Conservation (phyloP, 2,113 vertebrate genomes). For the Pangasianodon hypophthalmus region DNA sequence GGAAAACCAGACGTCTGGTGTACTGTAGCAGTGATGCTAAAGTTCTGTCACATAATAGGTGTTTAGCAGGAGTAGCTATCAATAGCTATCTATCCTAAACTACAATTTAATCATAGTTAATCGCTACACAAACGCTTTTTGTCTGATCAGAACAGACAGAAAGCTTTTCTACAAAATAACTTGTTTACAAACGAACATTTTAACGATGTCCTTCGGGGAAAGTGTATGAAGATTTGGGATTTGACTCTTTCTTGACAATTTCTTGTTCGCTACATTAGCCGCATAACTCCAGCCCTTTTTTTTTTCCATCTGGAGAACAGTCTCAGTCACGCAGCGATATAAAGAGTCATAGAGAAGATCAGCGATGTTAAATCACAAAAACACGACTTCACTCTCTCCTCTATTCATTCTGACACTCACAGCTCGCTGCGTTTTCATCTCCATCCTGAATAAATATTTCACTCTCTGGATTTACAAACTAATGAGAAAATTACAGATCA, state of each 20-base stretch:
- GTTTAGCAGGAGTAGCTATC: neutral
- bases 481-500: slow-evolving; percentile 30
- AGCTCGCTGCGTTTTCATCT: neutral
- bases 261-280: neutral
- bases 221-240: too few species aligned
- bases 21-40: neutral
- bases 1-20: neutral
- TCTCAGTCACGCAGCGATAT: neutral
- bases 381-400: neutral
- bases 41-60: neutral
- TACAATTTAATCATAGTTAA: neutral
- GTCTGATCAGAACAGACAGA: neutral
- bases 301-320: neutral
- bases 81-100: neutral
- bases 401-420: slow-evolving; percentile 6
- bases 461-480: slow-evolving; percentile 33
- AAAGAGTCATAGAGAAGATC: neutral
- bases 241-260: neutral
- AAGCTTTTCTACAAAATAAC: neutral
- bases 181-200: neutral
- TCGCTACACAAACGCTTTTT: neutral
- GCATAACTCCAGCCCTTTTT: neutral
- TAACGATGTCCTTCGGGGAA: too few species aligned
- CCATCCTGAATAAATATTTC: slow-evolving; percentile 30
- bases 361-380: neutral